A percentile compares a stretch with the other conserved stretches of the same genome.
These are phyloP conservation scores for Tetranychus cinnabarinus DNA, from an alignment of 1,140 invertebrate genomes.

Conservation along the genomic window DNA sequence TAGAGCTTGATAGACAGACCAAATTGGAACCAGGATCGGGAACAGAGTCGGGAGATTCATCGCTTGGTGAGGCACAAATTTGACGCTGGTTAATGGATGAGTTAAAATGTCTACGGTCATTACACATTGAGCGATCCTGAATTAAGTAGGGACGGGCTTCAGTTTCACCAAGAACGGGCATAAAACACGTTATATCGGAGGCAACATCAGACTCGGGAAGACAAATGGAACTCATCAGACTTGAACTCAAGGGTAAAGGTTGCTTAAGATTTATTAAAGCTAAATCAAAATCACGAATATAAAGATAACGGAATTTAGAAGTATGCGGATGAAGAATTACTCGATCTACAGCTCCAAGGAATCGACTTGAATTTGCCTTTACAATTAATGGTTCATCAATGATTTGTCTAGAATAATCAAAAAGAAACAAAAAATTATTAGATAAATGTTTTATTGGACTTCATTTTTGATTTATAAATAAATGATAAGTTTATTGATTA, in stretches of 20 bases:
- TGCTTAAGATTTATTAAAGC: slow-evolving; percentile 28
- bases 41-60: slow-evolving; percentile 18
- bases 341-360: neutral
- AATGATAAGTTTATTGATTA: too few species aligned
- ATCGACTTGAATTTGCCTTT: neutral
- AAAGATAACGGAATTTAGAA: slow-evolving; percentile 9
- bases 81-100: slow-evolving; percentile 18
- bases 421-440: too few species aligned
- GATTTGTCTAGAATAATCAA: neutral
- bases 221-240: slow-evolving; percentile 31
- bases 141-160: slow-evolving; percentile 7
- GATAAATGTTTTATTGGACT: too few species aligned
- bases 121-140: slow-evolving; percentile 7
- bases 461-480: too few species aligned
- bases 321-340: slow-evolving; percentile 11
- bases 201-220: slow-evolving; percentile 22
- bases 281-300: slow-evolving; percentile 23
- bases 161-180: slow-evolving; percentile 2
- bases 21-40: slow-evolving; percentile 34
- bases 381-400: neutral
- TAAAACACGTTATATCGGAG: slow-evolving; percentile 16
- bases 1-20: slow-evolving; percentile 29
- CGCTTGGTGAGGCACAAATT: slow-evolving; percentile 34
- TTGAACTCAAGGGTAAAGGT: slow-evolving; percentile 25
- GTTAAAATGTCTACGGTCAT: slow-evolving; percentile 9